Percentiles rank a stretch among this genome's conserved stretches.
Conservation (phyloP, 2,113 vertebrate species). For the Esox niger region DNA sequence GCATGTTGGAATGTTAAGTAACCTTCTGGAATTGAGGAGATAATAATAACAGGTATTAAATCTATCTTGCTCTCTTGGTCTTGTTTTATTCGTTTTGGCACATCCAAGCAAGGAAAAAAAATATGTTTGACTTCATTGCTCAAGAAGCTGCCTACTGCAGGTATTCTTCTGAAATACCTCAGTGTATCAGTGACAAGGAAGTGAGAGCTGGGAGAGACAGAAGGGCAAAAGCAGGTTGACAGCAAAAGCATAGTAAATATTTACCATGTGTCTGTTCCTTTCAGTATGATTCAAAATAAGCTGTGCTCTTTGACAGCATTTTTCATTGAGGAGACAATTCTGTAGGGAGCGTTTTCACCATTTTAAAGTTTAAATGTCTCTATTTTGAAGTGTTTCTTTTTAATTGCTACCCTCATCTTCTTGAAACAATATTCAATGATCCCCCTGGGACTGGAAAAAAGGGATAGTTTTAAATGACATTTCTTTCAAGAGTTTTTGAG, state of each 20-base stretch:
- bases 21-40: not conserved
- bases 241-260: constrained; percentile 48
- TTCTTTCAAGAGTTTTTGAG: constrained; percentile 24
- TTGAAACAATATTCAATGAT: constrained; percentile 33
- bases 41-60: constrained; percentile 2
- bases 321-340: constrained; percentile 45
- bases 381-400: constrained; percentile 47
- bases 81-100: not conserved
- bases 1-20: not conserved
- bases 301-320: constrained; percentile 22
- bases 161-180: not conserved
- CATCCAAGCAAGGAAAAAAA: not conserved
- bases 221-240: constrained; percentile 26
- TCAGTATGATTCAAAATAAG: constrained; percentile 8
- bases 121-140: not conserved
- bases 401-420: constrained; percentile 50
- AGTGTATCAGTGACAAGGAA: constrained; percentile 10
- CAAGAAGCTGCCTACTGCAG: not conserved
- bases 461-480: constrained; percentile 15
- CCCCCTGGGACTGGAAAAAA: constrained; percentile 41
- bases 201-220: not conserved
- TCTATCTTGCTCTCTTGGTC: not conserved
- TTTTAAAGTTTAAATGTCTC: constrained; percentile 64
- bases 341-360: constrained; percentile 56
- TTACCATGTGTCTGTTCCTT: constrained; percentile 35